A percentile compares a stretch with the other conserved stretches of the same genome.
These are phyloP conservation scores for Drosophila pseudotakahashii DNA, from an alignment of 2,888 invertebrate genomes.

Conservation along the genomic window DNA sequence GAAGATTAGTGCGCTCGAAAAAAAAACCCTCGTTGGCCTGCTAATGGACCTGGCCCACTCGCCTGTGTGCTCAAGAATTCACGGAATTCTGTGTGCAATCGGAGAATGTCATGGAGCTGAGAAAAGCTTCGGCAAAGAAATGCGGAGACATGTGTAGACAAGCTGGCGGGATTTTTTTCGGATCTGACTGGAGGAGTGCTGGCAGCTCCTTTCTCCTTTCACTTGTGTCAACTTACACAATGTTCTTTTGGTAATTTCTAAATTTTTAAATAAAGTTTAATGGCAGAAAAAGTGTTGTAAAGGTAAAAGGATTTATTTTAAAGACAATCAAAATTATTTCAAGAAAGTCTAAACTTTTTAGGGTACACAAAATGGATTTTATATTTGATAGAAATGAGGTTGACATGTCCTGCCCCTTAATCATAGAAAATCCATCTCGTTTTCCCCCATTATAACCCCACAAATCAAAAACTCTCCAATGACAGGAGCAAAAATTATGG, in stretches of 20 bases:
- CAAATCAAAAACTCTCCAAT: conserved; percentile 70
- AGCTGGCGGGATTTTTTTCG: conserved; percentile 32
- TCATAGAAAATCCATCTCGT: conserved; percentile 9
- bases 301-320: no score
- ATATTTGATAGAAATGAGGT: background rate
- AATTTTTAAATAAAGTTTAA: no score
- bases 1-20: conserved; percentile 75
- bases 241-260: background rate
- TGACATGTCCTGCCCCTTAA: conserved; percentile 12
- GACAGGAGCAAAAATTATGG: conserved; percentile 75
- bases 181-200: background rate
- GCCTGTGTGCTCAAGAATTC: conserved; percentile 56
- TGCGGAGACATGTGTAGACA: conserved; percentile 45
- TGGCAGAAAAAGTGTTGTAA: no score
- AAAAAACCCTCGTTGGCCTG: conserved; percentile 47
- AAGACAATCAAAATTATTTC: no score
- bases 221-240: conserved; percentile 3
- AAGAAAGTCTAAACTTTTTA: no score
- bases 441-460: conserved; percentile 24
- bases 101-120: conserved; percentile 19
- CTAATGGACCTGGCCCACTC: conserved; percentile 45
- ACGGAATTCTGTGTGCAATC: conserved; percentile 48
- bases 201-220: conserved; percentile 30
- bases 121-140: conserved; percentile 35
- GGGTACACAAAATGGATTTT: background rate